A percentile compares a stretch with the other conserved stretches of the same genome.
Conservation (phyloP, 2,888 invertebrate species). For the Nebria salina region DNA sequence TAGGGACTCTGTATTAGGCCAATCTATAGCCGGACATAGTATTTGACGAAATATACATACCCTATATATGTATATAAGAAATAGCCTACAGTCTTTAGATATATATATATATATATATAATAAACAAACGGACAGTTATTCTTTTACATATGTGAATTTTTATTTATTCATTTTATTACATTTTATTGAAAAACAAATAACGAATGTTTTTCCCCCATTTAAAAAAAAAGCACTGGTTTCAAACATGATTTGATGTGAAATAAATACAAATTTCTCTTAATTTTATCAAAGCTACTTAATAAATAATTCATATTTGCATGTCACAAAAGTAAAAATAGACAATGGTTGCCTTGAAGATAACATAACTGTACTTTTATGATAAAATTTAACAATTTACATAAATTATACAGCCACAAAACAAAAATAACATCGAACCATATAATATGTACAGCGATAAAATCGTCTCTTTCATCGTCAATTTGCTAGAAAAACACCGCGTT, state of each 20-base stretch:
- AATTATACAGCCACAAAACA: background rate
- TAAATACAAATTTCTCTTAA: too few species aligned
- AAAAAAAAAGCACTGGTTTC: too few species aligned
- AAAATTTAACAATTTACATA: background rate
- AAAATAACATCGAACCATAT: background rate
- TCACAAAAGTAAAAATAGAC: background rate
- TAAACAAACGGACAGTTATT: background rate
- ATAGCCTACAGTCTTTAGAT: background rate
- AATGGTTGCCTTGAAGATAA: background rate
- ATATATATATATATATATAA: background rate
- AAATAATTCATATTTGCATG: background rate
- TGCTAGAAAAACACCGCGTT: background rate
- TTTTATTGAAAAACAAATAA: too few species aligned
- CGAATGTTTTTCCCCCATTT: too few species aligned
- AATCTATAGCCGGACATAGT: background rate
- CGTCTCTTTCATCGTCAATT: background rate
- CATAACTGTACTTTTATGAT: background rate
- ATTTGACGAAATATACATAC: background rate
- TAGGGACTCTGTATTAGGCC: constrained; percentile 10
- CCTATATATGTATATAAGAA: background rate
- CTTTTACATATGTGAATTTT: too few species aligned
- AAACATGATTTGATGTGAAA: too few species aligned
- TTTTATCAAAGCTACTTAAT: background rate
- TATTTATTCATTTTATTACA: too few species aligned
- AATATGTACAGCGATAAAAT: background rate